Evolutionary conservation across 2,113 vertebrate genomes (phyloP), one percentile per base, ranked within the genome.

Genomic region (Epinephelus cyanopodus): DNA sequence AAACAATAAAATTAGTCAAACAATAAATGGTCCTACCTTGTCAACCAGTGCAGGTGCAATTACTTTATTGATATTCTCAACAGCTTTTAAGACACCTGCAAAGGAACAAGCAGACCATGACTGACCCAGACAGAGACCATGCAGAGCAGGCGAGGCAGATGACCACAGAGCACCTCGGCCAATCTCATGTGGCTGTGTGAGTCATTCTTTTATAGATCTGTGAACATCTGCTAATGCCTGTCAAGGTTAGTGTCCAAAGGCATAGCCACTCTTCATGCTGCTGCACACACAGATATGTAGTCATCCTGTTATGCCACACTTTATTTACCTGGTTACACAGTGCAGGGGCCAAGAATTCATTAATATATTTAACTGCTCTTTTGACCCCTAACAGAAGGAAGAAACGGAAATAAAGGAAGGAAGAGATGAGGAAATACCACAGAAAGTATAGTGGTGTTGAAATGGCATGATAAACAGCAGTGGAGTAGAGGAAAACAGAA

Each of bases 71-170:
- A 99, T 95, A 97, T 99, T 96, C 90, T 97, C 97, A 97, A 99
- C 98, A 95, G 98, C 98, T 97, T 98, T 98, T 96, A 96, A 96
- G 94, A 99, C 98, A 99, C 98, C 98, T 99, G 95, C 94, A 99
- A 45, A 96, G 92, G 97, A 97, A 99, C 95, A 98, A 99, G 96
- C 95, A 97, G 83, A 98, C 93, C 84, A 96, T 98, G 96, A 98
- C 96, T 92, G 93, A 96, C 89, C 82, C 81, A 80, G 83, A 88
- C 83, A 81, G 68, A 78, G 69, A 93, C 76, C 94, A 83, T 93
- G 95, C 93, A 92, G 79, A 84, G 92, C 93, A 95, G 94, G 94
- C 89, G 75, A 61, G 84, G 93, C 91, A 93, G 94, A 95, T 85
- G 83, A 95, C 82, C 89, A 89, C 92, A 89, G 92, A 90, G 52